phyloP scores from a whole-genome alignment of 64 coral and sea anemone genomes.

The Montipora sp. region DNA sequence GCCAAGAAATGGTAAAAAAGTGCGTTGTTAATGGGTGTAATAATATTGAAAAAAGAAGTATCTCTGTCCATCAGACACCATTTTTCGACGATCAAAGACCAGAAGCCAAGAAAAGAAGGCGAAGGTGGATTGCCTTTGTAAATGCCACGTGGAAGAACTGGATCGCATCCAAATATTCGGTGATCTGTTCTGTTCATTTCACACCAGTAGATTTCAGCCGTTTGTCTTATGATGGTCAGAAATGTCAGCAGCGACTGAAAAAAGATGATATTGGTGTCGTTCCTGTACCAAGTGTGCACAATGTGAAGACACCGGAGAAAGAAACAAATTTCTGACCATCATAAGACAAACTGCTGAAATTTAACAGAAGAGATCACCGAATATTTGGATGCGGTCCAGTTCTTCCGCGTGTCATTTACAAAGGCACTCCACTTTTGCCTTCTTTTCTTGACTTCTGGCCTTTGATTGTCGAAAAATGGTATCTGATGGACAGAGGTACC shows the following conservation, averaged over 20 bases:
- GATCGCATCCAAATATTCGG: background rate
- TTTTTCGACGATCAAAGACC: slow-evolving; percentile 19
- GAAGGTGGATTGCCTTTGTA: slow-evolving; percentile 22
- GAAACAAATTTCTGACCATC: background rate
- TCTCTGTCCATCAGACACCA: slow-evolving; percentile 14
- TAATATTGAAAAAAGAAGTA: background rate
- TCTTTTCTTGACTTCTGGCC: slow-evolving; percentile 18
- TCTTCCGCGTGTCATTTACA: too few relatives aligned
- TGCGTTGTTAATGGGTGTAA: background rate
- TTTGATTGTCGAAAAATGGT: slow-evolving; percentile 15
- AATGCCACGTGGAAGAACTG: background rate
- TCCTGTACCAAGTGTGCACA: background rate
- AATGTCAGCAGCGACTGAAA: slow-evolving; percentile 10
- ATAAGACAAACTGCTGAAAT: too few relatives aligned
- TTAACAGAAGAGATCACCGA: too few relatives aligned
- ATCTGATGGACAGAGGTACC: slow-evolving; percentile 17
- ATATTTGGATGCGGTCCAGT: too few relatives aligned
- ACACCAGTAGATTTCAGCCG: background rate
- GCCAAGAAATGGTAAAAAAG: background rate
- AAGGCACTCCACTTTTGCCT: background rate
- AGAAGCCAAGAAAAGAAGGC: slow-evolving; percentile 14
- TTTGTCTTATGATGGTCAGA: background rate
- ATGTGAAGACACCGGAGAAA: background rate
- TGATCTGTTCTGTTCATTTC: background rate
- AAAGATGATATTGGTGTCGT: background rate